Percentiles rank a stretch among this genome's conserved stretches.
phyloP scores from a whole-genome alignment of 1,140 invertebrate genomes.

The Rhynchophorus ferrugineus region DNA sequence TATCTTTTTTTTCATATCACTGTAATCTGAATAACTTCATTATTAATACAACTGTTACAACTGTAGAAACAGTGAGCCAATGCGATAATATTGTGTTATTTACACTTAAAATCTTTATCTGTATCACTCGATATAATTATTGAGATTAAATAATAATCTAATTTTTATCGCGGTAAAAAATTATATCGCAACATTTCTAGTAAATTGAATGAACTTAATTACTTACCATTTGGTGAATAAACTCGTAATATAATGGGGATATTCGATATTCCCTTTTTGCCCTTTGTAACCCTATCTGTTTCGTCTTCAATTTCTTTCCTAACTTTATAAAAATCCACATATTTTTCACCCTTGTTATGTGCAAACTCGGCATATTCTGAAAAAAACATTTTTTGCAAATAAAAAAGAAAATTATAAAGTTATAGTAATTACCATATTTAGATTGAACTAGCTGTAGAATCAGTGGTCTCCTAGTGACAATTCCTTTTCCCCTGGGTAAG shows the following conservation, averaged over 20 bases:
- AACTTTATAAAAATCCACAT: slow-evolving; percentile 91
- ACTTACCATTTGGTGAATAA: slow-evolving; percentile 92
- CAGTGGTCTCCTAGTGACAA: slow-evolving; percentile 95
- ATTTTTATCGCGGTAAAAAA: too few species aligned
- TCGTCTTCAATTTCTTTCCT: slow-evolving; percentile 97
- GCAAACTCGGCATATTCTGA: slow-evolving; percentile 97
- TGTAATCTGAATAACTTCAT: too few species aligned
- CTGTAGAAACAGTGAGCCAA: too few species aligned
- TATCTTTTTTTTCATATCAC: too few species aligned
- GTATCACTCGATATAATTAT: too few species aligned
- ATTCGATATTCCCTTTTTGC: slow-evolving; percentile 97
- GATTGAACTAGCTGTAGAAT: slow-evolving; percentile 92
- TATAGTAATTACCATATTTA: slow-evolving; percentile 60
- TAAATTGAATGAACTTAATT: too few species aligned
- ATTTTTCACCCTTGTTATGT: slow-evolving; percentile 96
- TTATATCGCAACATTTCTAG: too few species aligned
- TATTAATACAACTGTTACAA: too few species aligned
- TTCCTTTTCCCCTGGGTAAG: slow-evolving; percentile 90
- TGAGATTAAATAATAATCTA: too few species aligned
- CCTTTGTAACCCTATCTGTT: slow-evolving; percentile 93
- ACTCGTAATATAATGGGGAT: slow-evolving; percentile 98
- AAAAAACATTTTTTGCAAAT: slow-evolving; percentile 35
- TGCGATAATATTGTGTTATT: too few species aligned
- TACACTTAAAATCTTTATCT: too few species aligned
- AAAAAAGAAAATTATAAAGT: neutral